phyloP scores from a whole-genome alignment of 2,797 vertebrate species.

The Argyrosomus regius region DNA sequence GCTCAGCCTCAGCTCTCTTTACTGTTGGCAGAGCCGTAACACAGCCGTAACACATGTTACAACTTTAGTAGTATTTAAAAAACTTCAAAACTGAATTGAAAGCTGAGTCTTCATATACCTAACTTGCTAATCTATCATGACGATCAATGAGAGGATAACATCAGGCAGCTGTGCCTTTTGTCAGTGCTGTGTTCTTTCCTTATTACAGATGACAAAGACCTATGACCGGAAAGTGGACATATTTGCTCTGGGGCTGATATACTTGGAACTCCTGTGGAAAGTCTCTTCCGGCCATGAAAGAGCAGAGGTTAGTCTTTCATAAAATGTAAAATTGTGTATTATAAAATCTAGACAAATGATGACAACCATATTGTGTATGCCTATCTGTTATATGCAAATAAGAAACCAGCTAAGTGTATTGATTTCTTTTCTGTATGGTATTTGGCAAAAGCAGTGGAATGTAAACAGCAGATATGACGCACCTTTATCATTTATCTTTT shows the following conservation, averaged over 20 bases:
- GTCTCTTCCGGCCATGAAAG: slow-evolving; percentile 42
- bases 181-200: slow-evolving; percentile 9
- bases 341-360: not conserved
- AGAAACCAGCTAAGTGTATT: not conserved
- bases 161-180: not conserved
- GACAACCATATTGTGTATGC: not conserved
- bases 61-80: no score
- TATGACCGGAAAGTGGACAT: slow-evolving; percentile 84
- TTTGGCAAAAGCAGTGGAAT: not conserved
- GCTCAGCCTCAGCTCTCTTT: not conserved
- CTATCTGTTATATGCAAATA: not conserved
- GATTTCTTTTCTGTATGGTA: not conserved
- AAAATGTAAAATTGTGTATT: not conserved
- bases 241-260: slow-evolving; percentile 83
- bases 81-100: not conserved
- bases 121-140: not conserved
- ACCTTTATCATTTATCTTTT: not conserved
- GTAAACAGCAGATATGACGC: not conserved
- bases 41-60: not conserved
- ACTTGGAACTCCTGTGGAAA: slow-evolving; percentile 80
- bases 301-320: slow-evolving; percentile 45
- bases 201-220: slow-evolving; percentile 27
- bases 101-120: not conserved
- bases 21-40: not conserved
- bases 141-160: not conserved